Base-by-base conservation (phyloP, 2,888 invertebrate species). In the Caenorhabditis uteleia region DNA sequence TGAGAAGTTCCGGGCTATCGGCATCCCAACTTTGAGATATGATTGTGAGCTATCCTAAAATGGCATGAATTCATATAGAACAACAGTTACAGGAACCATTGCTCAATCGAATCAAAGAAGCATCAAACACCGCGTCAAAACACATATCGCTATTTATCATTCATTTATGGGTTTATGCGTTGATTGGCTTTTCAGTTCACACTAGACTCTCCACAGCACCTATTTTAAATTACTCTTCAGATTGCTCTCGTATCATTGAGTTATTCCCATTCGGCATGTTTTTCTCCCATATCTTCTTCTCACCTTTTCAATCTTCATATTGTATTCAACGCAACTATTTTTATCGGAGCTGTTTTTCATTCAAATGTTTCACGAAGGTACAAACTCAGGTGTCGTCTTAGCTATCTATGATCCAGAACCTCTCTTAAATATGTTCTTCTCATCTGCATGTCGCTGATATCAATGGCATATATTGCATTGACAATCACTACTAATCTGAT, bases 271-370 rank as follows among this genome's bases (percentile, higher is more conserved):
- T 54, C 60, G 2, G 61, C 62, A 14, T 70, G 70, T 36, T 51
- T 40, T 27, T 47, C 65, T 3, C 31, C 45, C 12, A 59, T 68
- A 12, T 48, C 57, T 0, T 29, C 56, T 10, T 49, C 57, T 10
- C 62, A 66, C 23, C 44, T 71, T n/a, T 71, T 71, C 53, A 59
- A 59, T 47, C 29, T 66, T 12, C 68, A 68, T 49, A 60, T 68
- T 39, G 34, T 66, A 31, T 71, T 71, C 55, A 59, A 65, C 26
- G 53, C 56, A 14, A 49, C 59, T 20, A 55, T 68, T 10, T 71
- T 71, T 33, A 31, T 68, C 33, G 71, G 68, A 7, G 50, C 68
- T 25, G 26, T 67, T n/a, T 40, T 57, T 23, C 56, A 67, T 31
- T 59, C 61, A 14, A 65, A 58, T 39, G 36, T 59, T 7, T 43